Base-by-base conservation (phyloP, 2,113 vertebrate species). In the Carassius gibelio region DNA sequence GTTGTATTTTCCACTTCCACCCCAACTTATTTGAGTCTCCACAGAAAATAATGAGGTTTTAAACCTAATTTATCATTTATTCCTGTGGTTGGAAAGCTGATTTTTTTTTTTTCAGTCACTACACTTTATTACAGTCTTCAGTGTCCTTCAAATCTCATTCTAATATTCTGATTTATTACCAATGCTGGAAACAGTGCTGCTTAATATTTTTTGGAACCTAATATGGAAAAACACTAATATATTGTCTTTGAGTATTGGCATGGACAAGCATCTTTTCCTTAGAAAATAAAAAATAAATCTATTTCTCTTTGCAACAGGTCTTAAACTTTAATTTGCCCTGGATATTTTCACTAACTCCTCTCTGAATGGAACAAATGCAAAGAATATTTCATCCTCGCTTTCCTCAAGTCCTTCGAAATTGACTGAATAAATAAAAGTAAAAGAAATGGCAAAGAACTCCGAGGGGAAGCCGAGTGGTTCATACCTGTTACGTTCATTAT, bases 401-500 rank as follows among this genome's bases (percentile, higher is more conserved):
- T 6, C 11, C 52, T 62, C 52, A 38, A 81, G 75, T 36, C 82
- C 81, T 84, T 75, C 15, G 34, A 66, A 72, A 61, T 4, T 34
- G 9, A 81, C 64, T 84, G 74, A 86, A 85, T 77, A 82, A 82
- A 83, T 85, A 74, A 88, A 86, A 77, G 13, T 61, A 50, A 75
- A 86, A 72, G 69, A 84, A 82, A 72, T 48, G 14, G 61, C 71
- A 30, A 42, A 34, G 48, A 74, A 81, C 38, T 26, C 80, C 48
- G 17, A 81, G 64, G 50, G 76, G 84, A 81, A 81, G 55, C 36
- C 8, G 78, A 19, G 68, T 48, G 38, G 64, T 78, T 81, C 72
- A 75, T 36, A 84, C 62, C 76, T 84, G 75, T 86, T 87, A 57
- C 87, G 66, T 88, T 91, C 90, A 90, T 88, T 89, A 88, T 88